Evolutionary conservation across 2,888 invertebrate genomes (phyloP).

Genomic region (Ormyrus labotus): DNA sequence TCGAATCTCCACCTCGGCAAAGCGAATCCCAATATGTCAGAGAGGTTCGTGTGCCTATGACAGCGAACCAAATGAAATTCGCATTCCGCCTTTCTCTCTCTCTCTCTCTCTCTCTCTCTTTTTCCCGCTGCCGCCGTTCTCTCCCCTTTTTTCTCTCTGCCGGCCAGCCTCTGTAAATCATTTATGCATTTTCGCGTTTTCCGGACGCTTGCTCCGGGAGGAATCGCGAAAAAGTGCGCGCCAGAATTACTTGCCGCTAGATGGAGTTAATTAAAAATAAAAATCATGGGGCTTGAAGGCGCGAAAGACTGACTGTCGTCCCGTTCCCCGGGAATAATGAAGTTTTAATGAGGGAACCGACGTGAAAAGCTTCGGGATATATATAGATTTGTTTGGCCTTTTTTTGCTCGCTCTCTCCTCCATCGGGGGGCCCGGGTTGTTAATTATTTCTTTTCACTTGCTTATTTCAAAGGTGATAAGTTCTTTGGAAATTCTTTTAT

Average conservation of each 20-base stretch:
- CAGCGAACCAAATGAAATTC: slow-evolving; percentile 60
- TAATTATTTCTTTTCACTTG: background rate
- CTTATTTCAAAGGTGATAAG: background rate
- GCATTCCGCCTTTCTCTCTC: slow-evolving; percentile 50
- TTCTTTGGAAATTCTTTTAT: background rate
- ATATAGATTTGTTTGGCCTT: background rate
- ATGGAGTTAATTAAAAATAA: slow-evolving; percentile 48
- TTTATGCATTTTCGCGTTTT: slow-evolving; percentile 50
- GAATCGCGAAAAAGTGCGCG: background rate
- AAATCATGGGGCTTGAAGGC: slow-evolving; percentile 29
- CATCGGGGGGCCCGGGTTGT: background rate
- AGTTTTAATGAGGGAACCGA: slow-evolving; percentile 44
- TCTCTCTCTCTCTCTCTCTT: background rate
- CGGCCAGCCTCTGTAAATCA: slow-evolving; percentile 24
- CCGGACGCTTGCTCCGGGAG: slow-evolving; percentile 26
- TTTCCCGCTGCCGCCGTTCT: background rate
- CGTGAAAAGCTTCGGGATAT: slow-evolving; percentile 10
- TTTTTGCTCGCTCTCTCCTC: slow-evolving; percentile 3
- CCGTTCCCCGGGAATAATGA: slow-evolving; percentile 29
- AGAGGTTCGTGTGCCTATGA: slow-evolving; percentile 50
- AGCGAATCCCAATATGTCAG: slow-evolving; percentile 59
- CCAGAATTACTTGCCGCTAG: slow-evolving; percentile 11
- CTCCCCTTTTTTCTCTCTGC: background rate
- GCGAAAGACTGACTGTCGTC: background rate
- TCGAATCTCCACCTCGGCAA: slow-evolving; percentile 55